These are phyloP conservation scores for Bombylius major DNA, from an alignment of 2,888 invertebrate species.

Conservation along the genomic window DNA sequence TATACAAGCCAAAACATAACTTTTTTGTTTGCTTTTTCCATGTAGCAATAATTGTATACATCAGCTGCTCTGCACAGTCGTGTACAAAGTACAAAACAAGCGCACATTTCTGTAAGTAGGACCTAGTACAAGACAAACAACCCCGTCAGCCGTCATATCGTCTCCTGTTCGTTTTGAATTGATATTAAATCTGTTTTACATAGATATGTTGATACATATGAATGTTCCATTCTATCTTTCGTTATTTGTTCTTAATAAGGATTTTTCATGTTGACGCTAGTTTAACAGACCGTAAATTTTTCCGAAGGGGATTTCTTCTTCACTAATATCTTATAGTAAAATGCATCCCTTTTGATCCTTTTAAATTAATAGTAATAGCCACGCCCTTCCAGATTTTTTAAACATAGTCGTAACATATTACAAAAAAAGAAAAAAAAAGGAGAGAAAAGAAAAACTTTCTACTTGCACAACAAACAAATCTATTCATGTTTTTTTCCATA, in stretches of 20 bases:
- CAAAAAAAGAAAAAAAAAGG: not conserved
- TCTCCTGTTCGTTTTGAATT: not conserved
- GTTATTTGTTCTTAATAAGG: constrained; percentile 18
- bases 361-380: constrained; percentile 25
- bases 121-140: not conserved
- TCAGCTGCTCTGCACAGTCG: not conserved
- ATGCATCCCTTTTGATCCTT: not conserved
- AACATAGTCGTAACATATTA: not conserved
- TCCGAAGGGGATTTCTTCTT: constrained; percentile 17
- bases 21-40: not conserved
- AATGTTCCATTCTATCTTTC: constrained; percentile 1
- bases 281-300: constrained; percentile 22
- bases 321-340: not conserved
- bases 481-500: constrained; percentile 8
- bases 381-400: constrained; percentile 23
- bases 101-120: not conserved
- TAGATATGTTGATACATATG: no score
- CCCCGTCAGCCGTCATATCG: not conserved
- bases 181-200: constrained; percentile 5
- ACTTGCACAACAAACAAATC: constrained; percentile 7
- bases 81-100: not conserved
- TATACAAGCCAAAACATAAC: not conserved
- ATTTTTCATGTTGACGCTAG: constrained; percentile 22
- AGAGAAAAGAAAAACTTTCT: not conserved
- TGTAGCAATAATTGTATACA: not conserved